Evolutionary conservation across 2,113 vertebrate species (phyloP), one percentile per base, ranked within the genome.

Genomic region (Nansenia antarctica): DNA sequence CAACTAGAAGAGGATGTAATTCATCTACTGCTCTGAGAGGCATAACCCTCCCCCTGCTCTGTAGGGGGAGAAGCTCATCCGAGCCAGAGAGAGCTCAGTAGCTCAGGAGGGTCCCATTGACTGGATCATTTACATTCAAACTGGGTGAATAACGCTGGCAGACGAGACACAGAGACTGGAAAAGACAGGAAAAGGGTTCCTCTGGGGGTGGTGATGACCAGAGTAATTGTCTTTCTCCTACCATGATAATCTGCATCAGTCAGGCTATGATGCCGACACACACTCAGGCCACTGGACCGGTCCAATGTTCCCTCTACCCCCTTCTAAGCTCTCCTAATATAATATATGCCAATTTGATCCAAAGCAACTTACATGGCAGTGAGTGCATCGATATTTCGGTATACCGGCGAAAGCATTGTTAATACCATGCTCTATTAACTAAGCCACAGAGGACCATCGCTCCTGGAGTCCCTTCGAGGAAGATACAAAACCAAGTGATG

Each of bases 151-250:
- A 0, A 55, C 55, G n/a, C n/a, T 18, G 15, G 39, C 12, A 18
- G 39, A 42, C 12, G 39, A 18, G n/a, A 15, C 3, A 5, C 39
- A 2, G 35, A 37, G 35, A 9, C 12, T 37, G 8, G 35, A 37
- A n/a, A n/a, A 20, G 74, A 53, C 42, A 67, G 27, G 15, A 65
- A 37, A n/a, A n/a, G n/a, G 22, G 9, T 61, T 61, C 57, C 53
- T 27, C 5, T 15, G 73, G 69, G 67, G 65, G 14, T 62, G 60
- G n/a, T 67, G 61, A 31, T 73, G 70, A 24, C 35, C 55, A 74
- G 42, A 73, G 68, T 66, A 73, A 79, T 55, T 77, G 54, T 71
- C 73, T 76, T 77, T 45, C 55, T n/a, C n/a, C n/a, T n/a, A n/a
- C n/a, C n/a, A n/a, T n/a, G n/a, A n/a, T n/a, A n/a, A n/a, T n/a